Evolutionary conservation across 2,888 invertebrate genomes (phyloP).

Genomic region (Clitarchus hookeri): DNA sequence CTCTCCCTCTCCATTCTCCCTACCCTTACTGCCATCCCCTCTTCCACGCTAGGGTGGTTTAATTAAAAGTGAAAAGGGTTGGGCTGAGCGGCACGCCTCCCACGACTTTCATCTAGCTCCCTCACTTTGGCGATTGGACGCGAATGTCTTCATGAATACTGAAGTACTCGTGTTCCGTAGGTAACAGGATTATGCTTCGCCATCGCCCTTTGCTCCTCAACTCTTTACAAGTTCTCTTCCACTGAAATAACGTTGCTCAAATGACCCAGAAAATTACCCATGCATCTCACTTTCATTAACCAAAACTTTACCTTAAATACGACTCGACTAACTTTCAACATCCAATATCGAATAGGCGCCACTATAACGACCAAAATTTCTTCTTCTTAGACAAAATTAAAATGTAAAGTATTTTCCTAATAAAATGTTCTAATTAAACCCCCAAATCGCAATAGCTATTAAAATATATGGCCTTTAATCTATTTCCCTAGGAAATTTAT

Average conservation of each 20-base stretch:
- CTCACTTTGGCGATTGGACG: slow-evolving; percentile 14
- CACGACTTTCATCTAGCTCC: neutral
- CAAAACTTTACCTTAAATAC: no score
- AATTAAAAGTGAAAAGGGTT: slow-evolving; percentile 14
- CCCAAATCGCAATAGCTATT: no score
- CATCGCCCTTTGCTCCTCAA: neutral
- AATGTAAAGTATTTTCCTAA: no score
- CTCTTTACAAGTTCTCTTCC: neutral
- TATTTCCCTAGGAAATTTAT: no score
- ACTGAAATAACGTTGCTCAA: neutral
- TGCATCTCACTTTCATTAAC: no score
- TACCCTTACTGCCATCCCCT: neutral
- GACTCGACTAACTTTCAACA: no score
- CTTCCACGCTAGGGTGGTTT: neutral
- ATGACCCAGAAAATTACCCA: no score
- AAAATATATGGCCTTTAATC: no score
- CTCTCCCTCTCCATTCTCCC: neutral
- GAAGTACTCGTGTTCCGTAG: neutral
- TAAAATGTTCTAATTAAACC: no score
- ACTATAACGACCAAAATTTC: no score
- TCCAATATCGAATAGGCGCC: no score
- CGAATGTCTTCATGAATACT: slow-evolving; percentile 5
- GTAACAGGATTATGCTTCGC: neutral
- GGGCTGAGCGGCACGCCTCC: neutral
- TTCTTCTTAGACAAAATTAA: no score